phyloP scores from a whole-genome alignment of 2,113 vertebrate species.

The Hirundichthys speculiger region DNA sequence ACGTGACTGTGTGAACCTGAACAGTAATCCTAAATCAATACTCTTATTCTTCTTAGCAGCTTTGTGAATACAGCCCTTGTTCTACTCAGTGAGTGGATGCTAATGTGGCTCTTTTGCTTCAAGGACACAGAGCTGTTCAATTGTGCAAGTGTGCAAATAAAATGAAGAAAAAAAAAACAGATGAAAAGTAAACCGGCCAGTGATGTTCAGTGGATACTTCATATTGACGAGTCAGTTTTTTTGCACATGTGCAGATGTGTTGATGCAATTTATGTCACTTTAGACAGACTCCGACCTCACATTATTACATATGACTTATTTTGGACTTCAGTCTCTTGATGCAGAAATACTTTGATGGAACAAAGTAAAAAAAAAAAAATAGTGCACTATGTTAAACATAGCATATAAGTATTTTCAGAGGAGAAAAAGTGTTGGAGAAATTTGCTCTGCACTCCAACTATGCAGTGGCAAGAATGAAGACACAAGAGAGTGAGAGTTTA shows the following conservation, averaged over 20 bases:
- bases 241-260: conserved; percentile 1
- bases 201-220: no score
- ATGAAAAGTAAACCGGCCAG: no score
- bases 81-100: conserved; percentile 34
- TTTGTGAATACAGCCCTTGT: conserved; percentile 56
- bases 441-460: no score
- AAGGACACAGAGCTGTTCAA: conserved; percentile 25
- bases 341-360: background rate
- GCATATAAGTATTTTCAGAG: no score
- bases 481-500: no score
- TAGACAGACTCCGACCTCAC: no score
- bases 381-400: no score
- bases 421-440: no score
- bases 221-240: no score
- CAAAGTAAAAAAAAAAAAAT: background rate
- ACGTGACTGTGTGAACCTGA: conserved; percentile 28
- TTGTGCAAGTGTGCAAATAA: conserved; percentile 52
- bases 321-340: background rate
- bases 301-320: background rate
- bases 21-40: conserved; percentile 34
- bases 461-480: no score
- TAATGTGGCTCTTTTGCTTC: conserved; percentile 31
- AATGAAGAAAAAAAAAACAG: conserved; percentile 4
- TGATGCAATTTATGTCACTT: background rate
- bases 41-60: conserved; percentile 44